Conservation (phyloP, 2,113 vertebrate species). For the Cathartes aura region DNA sequence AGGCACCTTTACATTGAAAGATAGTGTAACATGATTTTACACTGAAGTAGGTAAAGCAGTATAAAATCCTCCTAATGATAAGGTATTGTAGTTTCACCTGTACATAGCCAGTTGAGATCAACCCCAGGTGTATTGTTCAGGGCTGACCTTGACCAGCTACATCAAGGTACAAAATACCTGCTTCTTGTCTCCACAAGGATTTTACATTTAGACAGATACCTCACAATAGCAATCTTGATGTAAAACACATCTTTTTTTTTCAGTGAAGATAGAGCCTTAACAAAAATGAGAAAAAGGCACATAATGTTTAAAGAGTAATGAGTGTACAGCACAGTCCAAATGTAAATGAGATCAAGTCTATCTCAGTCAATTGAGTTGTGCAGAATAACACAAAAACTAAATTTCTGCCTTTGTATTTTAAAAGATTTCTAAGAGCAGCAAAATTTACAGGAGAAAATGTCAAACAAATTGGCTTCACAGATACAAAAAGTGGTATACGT, state of each 20-base stretch:
- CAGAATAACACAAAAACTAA: background rate
- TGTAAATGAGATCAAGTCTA: background rate
- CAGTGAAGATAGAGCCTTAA: background rate
- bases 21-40: background rate
- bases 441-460: conserved; percentile 9
- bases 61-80: conserved; percentile 20
- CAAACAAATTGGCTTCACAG: conserved; percentile 13
- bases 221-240: background rate
- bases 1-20: background rate
- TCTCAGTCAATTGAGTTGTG: background rate
- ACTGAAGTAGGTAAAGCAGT: background rate
- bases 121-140: background rate
- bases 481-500: background rate
- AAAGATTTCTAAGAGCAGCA: background rate
- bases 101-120: background rate
- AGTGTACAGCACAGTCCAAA: background rate
- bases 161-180: background rate
- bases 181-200: background rate
- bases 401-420: background rate
- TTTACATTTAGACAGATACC: conserved; percentile 4
- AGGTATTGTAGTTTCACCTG: background rate
- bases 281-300: conserved; percentile 44
- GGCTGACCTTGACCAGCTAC: background rate
- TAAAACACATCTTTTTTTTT: background rate
- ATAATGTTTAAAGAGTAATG: conserved; percentile 39